Percentiles rank a stretch among this genome's conserved stretches.
Conservation (phyloP, 2,888 invertebrate species). For the Hemicrepidius hirtus region DNA sequence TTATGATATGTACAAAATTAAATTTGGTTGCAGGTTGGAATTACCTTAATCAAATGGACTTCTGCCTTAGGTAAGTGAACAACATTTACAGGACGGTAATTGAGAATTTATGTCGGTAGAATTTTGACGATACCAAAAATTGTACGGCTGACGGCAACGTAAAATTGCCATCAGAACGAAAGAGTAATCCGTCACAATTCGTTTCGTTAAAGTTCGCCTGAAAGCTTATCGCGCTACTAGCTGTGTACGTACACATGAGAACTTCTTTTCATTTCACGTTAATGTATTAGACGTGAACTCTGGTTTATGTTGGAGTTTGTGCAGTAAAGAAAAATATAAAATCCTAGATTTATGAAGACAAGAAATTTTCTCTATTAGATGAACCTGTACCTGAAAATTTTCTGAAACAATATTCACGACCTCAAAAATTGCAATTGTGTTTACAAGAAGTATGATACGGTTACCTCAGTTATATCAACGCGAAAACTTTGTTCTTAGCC, state of each 20-base stretch:
- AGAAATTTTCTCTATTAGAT: too few species aligned
- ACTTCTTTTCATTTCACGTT: slow-evolving; percentile 16
- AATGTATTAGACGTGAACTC: slow-evolving; percentile 10
- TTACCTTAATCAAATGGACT: background rate
- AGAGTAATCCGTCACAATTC: slow-evolving; percentile 22
- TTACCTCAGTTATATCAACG: too few species aligned
- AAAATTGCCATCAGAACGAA: slow-evolving; percentile 17
- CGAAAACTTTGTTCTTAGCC: too few species aligned
- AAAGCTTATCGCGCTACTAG: slow-evolving; percentile 14
- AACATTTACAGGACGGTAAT: background rate
- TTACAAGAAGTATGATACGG: too few species aligned
- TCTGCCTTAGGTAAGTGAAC: background rate
- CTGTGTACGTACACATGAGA: slow-evolving; percentile 15
- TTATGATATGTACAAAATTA: background rate
- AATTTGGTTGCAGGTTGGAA: background rate
- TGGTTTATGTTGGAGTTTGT: slow-evolving; percentile 3
- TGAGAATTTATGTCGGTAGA: background rate
- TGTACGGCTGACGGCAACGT: background rate
- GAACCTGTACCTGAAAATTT: too few species aligned
- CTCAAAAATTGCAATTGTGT: too few species aligned
- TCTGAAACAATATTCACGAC: too few species aligned
- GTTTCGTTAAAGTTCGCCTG: slow-evolving; percentile 15
- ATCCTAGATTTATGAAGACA: slow-evolving; percentile 11
- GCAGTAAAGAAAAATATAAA: slow-evolving; percentile 14
- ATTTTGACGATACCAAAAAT: slow-evolving; percentile 6